These are phyloP conservation scores for Apolygus lucorum DNA, from an alignment of 1,140 invertebrate species.

Conservation along the genomic window DNA sequence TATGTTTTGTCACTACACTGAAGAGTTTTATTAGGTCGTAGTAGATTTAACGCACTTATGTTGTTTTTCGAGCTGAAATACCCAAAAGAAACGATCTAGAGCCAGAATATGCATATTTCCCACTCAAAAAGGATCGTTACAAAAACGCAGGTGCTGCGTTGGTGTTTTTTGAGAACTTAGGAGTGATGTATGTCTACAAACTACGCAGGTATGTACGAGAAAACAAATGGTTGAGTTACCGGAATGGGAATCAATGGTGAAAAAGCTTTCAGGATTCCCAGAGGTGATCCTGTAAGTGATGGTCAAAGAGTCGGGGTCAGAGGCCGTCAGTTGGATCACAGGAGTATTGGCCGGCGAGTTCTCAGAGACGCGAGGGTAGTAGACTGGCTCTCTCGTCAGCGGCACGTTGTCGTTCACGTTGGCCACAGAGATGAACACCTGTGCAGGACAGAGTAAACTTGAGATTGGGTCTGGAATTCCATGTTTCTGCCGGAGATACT, in stretches of 20 bases:
- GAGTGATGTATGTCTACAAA: too few species aligned
- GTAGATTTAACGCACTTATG: too few species aligned
- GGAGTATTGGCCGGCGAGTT: conserved; percentile 65
- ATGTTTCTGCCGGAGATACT: too few species aligned
- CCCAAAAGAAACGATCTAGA: too few species aligned
- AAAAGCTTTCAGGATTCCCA: conserved; percentile 84
- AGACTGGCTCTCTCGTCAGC: conserved; percentile 73
- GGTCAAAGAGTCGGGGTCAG: conserved; percentile 66
- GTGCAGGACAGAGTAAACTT: too few species aligned
- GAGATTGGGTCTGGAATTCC: too few species aligned
- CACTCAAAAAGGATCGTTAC: too few species aligned
- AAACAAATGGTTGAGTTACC: conserved; percentile 45
- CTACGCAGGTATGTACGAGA: too few species aligned
- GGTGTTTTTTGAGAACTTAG: neutral
- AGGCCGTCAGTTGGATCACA: conserved; percentile 67
- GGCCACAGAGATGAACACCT: conserved; percentile 81
- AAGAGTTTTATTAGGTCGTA: too few species aligned
- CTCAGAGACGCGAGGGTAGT: conserved; percentile 73
- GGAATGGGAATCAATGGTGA: conserved; percentile 72
- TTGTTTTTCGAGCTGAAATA: too few species aligned
- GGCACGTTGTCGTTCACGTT: conserved; percentile 93
- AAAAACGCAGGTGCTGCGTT: conserved; percentile 14
- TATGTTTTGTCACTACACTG: too few species aligned
- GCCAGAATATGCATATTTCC: too few species aligned
- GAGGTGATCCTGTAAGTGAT: conserved; percentile 75